Conservation (phyloP, 2,888 invertebrate species). For the Spisula solida region DNA sequence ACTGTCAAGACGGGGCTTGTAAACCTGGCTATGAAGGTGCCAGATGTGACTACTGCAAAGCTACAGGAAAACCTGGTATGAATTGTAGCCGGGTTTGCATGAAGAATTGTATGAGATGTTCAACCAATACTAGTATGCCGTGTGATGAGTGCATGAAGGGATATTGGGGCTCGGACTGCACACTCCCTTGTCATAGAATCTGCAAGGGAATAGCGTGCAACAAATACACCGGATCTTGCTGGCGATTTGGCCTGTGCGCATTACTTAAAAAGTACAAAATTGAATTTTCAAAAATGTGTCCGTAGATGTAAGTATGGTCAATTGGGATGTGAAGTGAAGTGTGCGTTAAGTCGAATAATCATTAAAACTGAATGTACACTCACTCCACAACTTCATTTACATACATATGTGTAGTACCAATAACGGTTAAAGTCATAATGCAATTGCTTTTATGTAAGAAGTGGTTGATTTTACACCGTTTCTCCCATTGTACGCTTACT, state of each 20-base stretch:
- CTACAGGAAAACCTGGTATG: not conserved
- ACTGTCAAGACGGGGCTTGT: not conserved
- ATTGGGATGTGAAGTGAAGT: too few relatives aligned
- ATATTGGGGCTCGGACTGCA: not conserved
- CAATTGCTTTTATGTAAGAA: too few relatives aligned
- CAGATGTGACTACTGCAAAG: not conserved
- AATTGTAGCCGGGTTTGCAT: not conserved
- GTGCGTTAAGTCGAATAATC: too few relatives aligned
- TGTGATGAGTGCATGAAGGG: constrained; percentile 9
- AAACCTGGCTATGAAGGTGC: constrained; percentile 1
- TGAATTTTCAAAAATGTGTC: too few relatives aligned
- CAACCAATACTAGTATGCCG: not conserved
- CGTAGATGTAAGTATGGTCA: too few relatives aligned
- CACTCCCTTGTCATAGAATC: not conserved
- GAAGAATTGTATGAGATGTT: not conserved
- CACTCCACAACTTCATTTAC: too few relatives aligned
- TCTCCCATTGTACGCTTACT: too few relatives aligned
- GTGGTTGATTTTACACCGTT: too few relatives aligned
- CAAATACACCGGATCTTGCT: not conserved
- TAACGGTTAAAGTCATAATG: too few relatives aligned
- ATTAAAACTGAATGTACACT: too few relatives aligned
- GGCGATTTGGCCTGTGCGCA: not conserved
- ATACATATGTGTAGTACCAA: too few relatives aligned
- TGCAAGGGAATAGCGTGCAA: not conserved
- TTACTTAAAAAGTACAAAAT: not conserved